Evolutionary conservation across 2,888 invertebrate species (phyloP).

Genomic region (Tetramorium bicarinatum): DNA sequence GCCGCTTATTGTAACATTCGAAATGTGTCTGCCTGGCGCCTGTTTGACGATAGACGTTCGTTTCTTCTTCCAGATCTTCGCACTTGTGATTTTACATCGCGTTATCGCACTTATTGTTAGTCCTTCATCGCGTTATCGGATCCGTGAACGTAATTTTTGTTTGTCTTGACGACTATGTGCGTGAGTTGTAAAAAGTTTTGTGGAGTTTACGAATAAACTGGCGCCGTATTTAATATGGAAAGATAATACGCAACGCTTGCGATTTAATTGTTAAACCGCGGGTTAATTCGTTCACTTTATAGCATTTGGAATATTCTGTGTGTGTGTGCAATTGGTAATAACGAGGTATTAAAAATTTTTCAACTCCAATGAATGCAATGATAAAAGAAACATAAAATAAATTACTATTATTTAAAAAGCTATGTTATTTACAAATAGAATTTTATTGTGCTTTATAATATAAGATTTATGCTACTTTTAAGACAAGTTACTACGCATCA

Average conservation of each 20-base stretch:
- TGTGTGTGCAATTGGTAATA: not conserved
- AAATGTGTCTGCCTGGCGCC: constrained; percentile 33
- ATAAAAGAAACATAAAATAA: not conserved
- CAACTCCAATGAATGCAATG: not conserved
- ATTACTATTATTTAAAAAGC: not conserved
- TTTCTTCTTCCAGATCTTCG: constrained; percentile 1
- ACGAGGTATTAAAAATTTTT: not conserved
- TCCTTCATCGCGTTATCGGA: not conserved
- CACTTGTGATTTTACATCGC: not conserved
- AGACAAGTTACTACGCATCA: not conserved
- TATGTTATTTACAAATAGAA: not conserved
- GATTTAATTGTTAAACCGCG: not conserved
- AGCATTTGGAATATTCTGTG: not conserved
- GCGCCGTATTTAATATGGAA: not conserved
- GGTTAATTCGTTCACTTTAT: not conserved
- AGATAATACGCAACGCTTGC: constrained; percentile 11
- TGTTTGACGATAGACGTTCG: constrained; percentile 18
- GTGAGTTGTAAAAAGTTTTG: constrained; percentile 24
- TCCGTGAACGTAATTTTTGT: constrained; percentile 21
- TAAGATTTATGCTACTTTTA: not conserved
- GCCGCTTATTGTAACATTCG: constrained; percentile 33
- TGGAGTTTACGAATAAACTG: not conserved
- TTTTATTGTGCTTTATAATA: not conserved
- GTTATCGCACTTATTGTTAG: constrained; percentile 4
- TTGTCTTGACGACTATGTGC: constrained; percentile 4